phyloP scores from a whole-genome alignment of 2,113 vertebrate species.

The Microtus richardsoni region DNA sequence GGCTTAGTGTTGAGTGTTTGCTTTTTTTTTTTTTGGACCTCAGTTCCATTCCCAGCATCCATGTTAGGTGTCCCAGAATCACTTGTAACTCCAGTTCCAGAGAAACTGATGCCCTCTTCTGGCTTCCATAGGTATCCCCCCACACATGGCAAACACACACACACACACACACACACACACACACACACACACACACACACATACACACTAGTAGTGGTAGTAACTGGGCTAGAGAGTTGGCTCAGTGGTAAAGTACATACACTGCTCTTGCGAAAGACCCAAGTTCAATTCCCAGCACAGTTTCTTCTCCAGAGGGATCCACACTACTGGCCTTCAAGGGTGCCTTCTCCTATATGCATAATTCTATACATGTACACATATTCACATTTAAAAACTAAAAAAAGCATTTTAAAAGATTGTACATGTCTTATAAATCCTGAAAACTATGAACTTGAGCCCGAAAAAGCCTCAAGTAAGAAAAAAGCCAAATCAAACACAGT shows the following conservation, averaged over 20 bases:
- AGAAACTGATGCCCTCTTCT: neutral
- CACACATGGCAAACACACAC: neutral
- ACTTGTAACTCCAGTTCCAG: neutral
- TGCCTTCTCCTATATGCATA: neutral
- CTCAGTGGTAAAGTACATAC: neutral
- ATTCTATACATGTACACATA: neutral
- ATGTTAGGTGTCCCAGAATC: neutral
- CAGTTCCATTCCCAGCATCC: neutral
- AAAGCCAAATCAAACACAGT: neutral
- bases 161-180: neutral
- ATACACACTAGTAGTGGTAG: too few species aligned
- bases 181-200: neutral
- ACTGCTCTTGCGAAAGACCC: neutral
- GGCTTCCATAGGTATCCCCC: neutral
- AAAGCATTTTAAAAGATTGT: neutral
- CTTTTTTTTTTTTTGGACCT: neutral
- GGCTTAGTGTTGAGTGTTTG: neutral
- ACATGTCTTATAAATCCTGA: neutral
- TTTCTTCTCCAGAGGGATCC: neutral
- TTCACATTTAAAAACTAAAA: neutral
- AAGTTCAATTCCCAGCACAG: neutral
- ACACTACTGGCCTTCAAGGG: neutral
- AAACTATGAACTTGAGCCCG: neutral
- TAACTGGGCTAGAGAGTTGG: neutral
- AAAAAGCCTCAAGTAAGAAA: constrained; percentile 3